Evolutionary conservation across 92 coral and sea anemone genomes (phyloP), one percentile per base, ranked within the genome.

Genomic region (Parazoanthus swiftii): DNA sequence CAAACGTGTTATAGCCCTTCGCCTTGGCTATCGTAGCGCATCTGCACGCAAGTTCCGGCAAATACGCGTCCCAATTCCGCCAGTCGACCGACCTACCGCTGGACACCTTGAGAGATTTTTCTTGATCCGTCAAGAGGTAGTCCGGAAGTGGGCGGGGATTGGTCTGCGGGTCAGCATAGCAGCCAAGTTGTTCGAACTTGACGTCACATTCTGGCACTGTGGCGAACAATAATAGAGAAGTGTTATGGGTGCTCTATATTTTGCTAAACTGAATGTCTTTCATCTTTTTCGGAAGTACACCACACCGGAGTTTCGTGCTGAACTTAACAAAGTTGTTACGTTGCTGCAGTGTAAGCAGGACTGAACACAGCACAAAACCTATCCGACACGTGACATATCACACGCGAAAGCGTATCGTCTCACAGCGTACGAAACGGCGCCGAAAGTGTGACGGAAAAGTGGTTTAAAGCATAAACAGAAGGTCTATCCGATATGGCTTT

Each of bases 71-170:
- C 81, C 75, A 89, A 76, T 85, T 78, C 44, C 39, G n/a, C 92
- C 92, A 89, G 33, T 89, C 92, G 1, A 89, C 75, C 1, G 26
- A 7, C 21, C n/a, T 80, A 4, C 89, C 89, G 75, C 89, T 86
- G 74, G 68, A 76, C 81, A 77, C 84, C 0, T 14, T 1, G 4
- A n/a, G 15, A 3, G 15, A 8, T 10, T 20, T 16, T 33, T 48
- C 86, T 5, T 86, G 84, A 37, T 88, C 90, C 6, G 48, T 88
- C 72, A 80, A 79, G 35, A 88, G 51, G 65, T 79, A 73, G 2
- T 88, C 36, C 6, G 65, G 75, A 38, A 88, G 78, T 29, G 90
- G 90, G 37, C 90, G 85, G 42, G 71, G 72, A 20, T 56, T 1
- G 10, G 18, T 11, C 2, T 39, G 63, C 3, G 29, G 39, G 84